Base-by-base conservation (phyloP, 53 echinoderm and acorn worm genomes). In the Echinometra lucunter region DNA sequence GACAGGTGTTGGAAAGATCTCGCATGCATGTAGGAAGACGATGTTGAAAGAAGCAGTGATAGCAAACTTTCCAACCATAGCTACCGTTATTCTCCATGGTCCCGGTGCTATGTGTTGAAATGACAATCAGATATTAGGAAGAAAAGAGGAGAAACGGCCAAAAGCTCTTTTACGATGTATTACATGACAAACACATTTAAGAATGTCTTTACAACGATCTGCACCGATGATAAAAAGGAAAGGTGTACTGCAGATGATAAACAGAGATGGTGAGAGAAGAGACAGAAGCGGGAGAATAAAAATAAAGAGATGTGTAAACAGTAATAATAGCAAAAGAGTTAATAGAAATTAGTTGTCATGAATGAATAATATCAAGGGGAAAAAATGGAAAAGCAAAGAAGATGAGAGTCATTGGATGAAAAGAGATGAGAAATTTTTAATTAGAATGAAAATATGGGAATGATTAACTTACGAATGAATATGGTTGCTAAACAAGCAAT, bases 11-110 rank as follows among this genome's bases (percentile, higher is more conserved):
- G 98, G 98, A 70, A 96, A 98, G 6, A 98, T 89, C 75, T 98
- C 98, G 9, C 95, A 94, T 1, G 98, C 92, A 89, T 96, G 97
- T 28, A 98, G 66, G 69, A 97, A 98, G 37, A 98, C 83, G 63
- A 97, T 94, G 21, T 88, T 82, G 91, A 95, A 98, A 12, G 98
- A 96, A 2, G 96, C 97, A 0, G 97, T 93, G 56, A 96, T 96
- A 70, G 97, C 96, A 78, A 98, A 98, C 94, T 98, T 98, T 18
- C 98, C 98, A 2, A 97, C 47, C 97, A 98, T 97, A 8, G 98
- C 96, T 13, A 96, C 94, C 11, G 94, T 90, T 37, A 95, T 92
- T 21, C 94, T 89, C 90, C 89, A 94, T 0, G 91, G 45, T 19
- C 97, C 98, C 6, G 27, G 55, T 44, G 97, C 98, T 98, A 87